Percentiles rank a stretch among this genome's conserved stretches.
These are phyloP conservation scores for Sialia sialis DNA, from an alignment of 2,113 vertebrate species.

Conservation along the genomic window DNA sequence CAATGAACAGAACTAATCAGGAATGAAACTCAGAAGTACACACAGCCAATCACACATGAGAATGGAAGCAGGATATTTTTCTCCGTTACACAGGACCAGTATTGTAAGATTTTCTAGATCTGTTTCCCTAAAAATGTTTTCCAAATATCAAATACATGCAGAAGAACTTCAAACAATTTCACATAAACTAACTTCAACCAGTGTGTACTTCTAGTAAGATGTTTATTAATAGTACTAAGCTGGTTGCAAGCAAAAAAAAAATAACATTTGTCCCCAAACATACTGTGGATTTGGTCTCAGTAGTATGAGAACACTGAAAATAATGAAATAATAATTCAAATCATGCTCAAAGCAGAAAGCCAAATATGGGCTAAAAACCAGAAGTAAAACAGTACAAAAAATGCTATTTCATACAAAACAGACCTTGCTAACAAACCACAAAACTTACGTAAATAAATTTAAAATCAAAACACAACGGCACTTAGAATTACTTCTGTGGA, in stretches of 20 bases:
- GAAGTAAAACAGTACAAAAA: neutral
- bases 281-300: neutral
- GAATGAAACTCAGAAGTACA: neutral
- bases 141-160: neutral
- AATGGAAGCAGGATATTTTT: neutral
- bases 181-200: neutral
- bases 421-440: neutral
- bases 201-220: neutral
- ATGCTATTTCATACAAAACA: neutral
- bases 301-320: neutral
- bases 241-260: neutral
- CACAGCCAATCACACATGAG: fast-evolving
- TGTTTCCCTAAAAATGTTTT: neutral
- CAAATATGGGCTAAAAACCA: neutral
- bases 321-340: neutral
- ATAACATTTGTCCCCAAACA: neutral
- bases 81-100: neutral
- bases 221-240: neutral
- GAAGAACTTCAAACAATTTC: neutral
- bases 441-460: neutral
- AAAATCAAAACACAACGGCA: neutral
- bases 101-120: neutral
- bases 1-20: neutral
- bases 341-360: neutral
- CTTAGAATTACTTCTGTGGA: neutral